phyloP scores from a whole-genome alignment of 2,888 invertebrate species.

The Dermolepida albohirtum region DNA sequence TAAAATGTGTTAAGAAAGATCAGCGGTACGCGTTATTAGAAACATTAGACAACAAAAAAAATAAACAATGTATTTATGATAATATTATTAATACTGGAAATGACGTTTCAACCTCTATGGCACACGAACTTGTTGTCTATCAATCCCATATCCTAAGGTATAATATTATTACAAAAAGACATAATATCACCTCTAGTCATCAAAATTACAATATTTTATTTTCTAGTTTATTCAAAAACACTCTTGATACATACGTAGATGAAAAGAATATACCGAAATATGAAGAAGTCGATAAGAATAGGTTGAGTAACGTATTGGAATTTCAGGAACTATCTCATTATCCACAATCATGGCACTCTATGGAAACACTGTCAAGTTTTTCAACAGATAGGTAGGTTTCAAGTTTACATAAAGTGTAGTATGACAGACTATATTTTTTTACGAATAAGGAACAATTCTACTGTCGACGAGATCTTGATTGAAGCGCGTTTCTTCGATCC shows the following conservation, averaged over 20 bases:
- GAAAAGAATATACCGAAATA: constrained; percentile 52
- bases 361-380: constrained; percentile 41
- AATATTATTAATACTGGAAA: constrained; percentile 48
- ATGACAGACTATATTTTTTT: too few species aligned
- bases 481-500: too few species aligned
- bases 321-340: constrained; percentile 55
- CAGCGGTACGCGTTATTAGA: constrained; percentile 56
- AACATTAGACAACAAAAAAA: constrained; percentile 56
- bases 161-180: constrained; percentile 9
- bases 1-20: constrained; percentile 56
- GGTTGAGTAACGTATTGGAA: constrained; percentile 56
- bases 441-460: too few species aligned
- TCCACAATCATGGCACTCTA: constrained; percentile 47
- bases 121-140: constrained; percentile 60
- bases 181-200: too few species aligned
- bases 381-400: constrained; percentile 34
- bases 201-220: not conserved
- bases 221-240: constrained; percentile 37
- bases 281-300: constrained; percentile 53
- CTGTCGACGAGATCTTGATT: too few species aligned
- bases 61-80: constrained; percentile 49
- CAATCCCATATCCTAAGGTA: constrained; percentile 61
- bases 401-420: not conserved
- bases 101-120: constrained; percentile 50
- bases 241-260: constrained; percentile 42